Conservation (phyloP, 2,113 vertebrate genomes). For the Gobius niger region DNA sequence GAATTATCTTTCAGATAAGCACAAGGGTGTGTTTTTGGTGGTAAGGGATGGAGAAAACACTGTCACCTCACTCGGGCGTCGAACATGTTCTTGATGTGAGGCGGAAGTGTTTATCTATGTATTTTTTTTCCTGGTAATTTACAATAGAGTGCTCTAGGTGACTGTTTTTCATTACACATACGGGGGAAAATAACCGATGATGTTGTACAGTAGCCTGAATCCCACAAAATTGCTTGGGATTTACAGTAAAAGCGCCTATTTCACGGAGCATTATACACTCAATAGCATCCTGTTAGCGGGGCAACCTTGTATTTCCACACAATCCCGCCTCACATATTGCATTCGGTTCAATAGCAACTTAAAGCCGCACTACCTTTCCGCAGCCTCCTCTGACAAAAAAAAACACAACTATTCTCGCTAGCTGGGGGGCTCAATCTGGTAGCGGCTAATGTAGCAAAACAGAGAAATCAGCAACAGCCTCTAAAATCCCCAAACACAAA, state of each 20-base stretch:
- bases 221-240: not conserved
- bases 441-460: conserved; percentile 53
- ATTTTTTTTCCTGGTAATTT: too few relatives aligned
- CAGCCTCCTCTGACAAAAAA: conserved; percentile 34
- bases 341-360: conserved; percentile 31
- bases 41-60: too few relatives aligned
- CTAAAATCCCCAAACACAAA: conserved; percentile 49
- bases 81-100: too few relatives aligned
- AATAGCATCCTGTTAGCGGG: conserved; percentile 45
- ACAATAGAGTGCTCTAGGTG: too few relatives aligned
- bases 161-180: too few relatives aligned
- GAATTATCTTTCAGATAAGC: too few relatives aligned
- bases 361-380: conserved; percentile 16
- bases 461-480: conserved; percentile 49
- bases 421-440: conserved; percentile 60
- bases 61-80: too few relatives aligned
- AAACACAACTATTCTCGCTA: conserved; percentile 30
- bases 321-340: conserved; percentile 44
- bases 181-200: too few relatives aligned
- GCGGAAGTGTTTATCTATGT: too few relatives aligned
- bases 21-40: too few relatives aligned
- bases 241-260: conserved; percentile 25
- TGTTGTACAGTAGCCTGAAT: not conserved
- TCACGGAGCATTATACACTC: conserved; percentile 30
- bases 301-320: conserved; percentile 35